phyloP scores from a whole-genome alignment of 1,140 invertebrate species.

The Drosophila repleta region DNA sequence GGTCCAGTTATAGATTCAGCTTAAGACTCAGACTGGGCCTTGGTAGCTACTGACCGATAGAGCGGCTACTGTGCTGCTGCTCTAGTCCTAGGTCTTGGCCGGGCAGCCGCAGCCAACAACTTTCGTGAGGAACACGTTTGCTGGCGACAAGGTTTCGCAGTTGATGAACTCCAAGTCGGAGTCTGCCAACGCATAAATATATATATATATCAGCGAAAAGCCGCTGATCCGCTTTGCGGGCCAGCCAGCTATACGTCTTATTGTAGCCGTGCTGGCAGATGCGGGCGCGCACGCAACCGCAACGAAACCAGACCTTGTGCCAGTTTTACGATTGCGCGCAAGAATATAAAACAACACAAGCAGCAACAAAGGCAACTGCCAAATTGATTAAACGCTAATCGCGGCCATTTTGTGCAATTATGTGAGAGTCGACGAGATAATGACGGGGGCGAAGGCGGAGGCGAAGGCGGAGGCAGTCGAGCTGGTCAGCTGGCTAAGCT shows the following conservation, averaged over 20 bases:
- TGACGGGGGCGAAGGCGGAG: background rate
- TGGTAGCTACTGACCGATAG: slow-evolving; percentile 67
- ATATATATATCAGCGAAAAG: slow-evolving; percentile 49
- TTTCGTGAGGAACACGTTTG: slow-evolving; percentile 64
- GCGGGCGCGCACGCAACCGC: slow-evolving; percentile 40
- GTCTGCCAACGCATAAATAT: background rate
- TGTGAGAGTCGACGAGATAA: slow-evolving; percentile 1
- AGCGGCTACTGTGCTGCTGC: slow-evolving; percentile 27
- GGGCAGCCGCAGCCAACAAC: slow-evolving; percentile 52
- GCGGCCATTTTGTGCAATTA: slow-evolving; percentile 74
- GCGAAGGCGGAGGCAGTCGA: background rate
- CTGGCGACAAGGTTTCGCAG: slow-evolving; percentile 68
- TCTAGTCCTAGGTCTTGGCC: slow-evolving; percentile 31
- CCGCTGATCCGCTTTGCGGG: slow-evolving; percentile 69
- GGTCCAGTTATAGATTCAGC: slow-evolving; percentile 1
- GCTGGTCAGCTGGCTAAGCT: slow-evolving; percentile 33
- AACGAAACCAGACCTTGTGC: slow-evolving; percentile 78
- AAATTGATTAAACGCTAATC: slow-evolving; percentile 79
- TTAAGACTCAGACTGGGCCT: background rate
- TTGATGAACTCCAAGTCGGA: slow-evolving; percentile 62
- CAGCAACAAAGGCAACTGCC: slow-evolving; percentile 37
- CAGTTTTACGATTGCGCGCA: slow-evolving; percentile 66
- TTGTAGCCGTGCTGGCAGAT: slow-evolving; percentile 49
- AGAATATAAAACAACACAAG: slow-evolving; percentile 55
- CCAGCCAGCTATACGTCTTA: slow-evolving; percentile 45